These are phyloP conservation scores for Rhyzopertha dominica DNA, from an alignment of 1,140 invertebrate genomes.

Conservation along the genomic window DNA sequence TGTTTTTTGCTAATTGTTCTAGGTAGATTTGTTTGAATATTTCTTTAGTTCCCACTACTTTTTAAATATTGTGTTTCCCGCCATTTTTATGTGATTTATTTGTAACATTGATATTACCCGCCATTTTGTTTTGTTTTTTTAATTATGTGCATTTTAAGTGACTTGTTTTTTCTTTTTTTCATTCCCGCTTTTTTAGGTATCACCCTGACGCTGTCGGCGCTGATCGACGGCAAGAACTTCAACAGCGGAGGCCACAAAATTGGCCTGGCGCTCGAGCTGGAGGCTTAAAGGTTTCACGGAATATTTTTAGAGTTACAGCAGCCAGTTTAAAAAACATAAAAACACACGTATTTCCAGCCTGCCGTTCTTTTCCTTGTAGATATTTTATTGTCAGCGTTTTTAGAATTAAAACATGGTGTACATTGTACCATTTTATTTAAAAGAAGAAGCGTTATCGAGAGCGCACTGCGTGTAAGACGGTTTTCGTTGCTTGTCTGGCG, in stretches of 20 bases:
- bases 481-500: no score
- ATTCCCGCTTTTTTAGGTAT: slow-evolving; percentile 61
- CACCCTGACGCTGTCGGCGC: slow-evolving; percentile 78
- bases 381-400: no score
- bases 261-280: slow-evolving; percentile 83
- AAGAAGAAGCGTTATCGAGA: no score
- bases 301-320: neutral
- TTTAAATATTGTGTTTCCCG: no score
- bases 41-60: no score
- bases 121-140: no score
- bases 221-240: slow-evolving; percentile 95
- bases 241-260: slow-evolving; percentile 93
- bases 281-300: slow-evolving; percentile 74
- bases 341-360: slow-evolving; percentile 25
- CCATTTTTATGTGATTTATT: slow-evolving; percentile 11
- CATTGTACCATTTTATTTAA: no score
- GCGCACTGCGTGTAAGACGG: no score
- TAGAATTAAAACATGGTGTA: no score
- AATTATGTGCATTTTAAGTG: neutral
- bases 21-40: no score
- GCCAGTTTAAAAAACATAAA: slow-evolving; percentile 5
- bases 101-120: slow-evolving; percentile 2
- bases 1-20: no score
- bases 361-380: no score
- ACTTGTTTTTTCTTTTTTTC: slow-evolving; percentile 7